Evolutionary conservation across 2,888 invertebrate species (phyloP), one percentile per base, ranked within the genome.

Genomic region (Miltochrista miniata): DNA sequence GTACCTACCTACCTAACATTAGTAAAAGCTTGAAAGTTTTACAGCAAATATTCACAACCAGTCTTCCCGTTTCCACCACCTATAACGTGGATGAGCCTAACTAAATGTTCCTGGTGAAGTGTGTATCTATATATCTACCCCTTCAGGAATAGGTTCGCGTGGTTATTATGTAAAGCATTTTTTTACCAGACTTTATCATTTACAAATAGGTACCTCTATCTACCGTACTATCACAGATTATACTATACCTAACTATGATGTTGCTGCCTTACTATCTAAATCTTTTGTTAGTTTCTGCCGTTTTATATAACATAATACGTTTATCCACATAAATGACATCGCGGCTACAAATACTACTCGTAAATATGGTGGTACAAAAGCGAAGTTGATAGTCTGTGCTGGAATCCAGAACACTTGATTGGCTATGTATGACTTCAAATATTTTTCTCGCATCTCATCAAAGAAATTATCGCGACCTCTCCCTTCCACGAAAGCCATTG

Each of bases 391-490:
- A 0, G 94, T 93, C 83, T 97, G 96, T 0, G 94, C 95, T 0
- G 97, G 97, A 35, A 97, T 78, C 97, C 97, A 97, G 81, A 96
- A 97, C 46, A 93, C 83, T 71, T 97, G 97, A 59, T 96, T 96
- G 0, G 95, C 94, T 78, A 94, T 58, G 72, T 94, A 95, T 0
- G 97, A 96, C 52, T 93, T 94, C 58, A 93, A 66, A 62, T 96
- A 95, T 81, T 97, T 97, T 35, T 93, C 87, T 62, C 87, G 92
- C 24, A 95, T 93, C 79, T 97, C 97, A 59, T 93, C 93, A 41
- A 96, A 93, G 2, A 96, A 74, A 72, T 97, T 94, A 15, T 92
- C 85, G 72, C 93, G 94, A 15, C 92, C 85, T 72, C 93, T 94
- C 4, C 94, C 84, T 83, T 97, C 97, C 90, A 97, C 92, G 5